Conservation (phyloP, 30 jellyfish, hydroid and myxozoan genomes). For the Hydractinia echinata region DNA sequence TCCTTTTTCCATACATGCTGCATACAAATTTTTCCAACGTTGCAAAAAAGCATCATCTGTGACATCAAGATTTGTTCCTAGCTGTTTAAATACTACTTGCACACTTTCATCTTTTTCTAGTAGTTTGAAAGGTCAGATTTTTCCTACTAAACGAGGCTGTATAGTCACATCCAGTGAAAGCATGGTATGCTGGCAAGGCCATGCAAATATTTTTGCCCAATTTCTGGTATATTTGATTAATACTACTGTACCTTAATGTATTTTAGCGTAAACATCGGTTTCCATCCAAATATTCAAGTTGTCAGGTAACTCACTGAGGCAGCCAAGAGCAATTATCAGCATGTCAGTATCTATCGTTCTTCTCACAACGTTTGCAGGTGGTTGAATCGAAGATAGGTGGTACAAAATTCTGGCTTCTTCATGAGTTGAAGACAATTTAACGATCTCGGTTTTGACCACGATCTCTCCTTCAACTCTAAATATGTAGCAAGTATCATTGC, state of each 20-base stretch:
- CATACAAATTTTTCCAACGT: no score
- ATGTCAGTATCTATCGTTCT: neutral
- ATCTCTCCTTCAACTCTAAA: neutral
- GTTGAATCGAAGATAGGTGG: neutral
- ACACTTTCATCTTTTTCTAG: neutral
- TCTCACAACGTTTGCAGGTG: neutral
- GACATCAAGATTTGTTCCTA: no score
- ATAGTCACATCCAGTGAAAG: neutral
- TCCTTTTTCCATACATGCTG: no score
- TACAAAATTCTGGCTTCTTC: neutral
- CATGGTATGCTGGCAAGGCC: neutral
- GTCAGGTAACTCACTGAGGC: no score
- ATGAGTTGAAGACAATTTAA: neutral
- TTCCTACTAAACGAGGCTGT: neutral
- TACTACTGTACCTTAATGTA: no score
- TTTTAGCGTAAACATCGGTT: no score
- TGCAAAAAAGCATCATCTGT: no score
- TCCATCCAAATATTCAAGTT: no score
- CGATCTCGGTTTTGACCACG: neutral
- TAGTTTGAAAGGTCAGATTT: neutral
- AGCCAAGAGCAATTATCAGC: no score
- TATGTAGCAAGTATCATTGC: neutral
- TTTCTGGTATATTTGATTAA: no score
- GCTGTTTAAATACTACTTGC: no score
- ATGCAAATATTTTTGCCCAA: no score